Percentiles rank a stretch among this genome's conserved stretches.
phyloP scores from a whole-genome alignment of 2,113 vertebrate species.

The Pithys albifrons region DNA sequence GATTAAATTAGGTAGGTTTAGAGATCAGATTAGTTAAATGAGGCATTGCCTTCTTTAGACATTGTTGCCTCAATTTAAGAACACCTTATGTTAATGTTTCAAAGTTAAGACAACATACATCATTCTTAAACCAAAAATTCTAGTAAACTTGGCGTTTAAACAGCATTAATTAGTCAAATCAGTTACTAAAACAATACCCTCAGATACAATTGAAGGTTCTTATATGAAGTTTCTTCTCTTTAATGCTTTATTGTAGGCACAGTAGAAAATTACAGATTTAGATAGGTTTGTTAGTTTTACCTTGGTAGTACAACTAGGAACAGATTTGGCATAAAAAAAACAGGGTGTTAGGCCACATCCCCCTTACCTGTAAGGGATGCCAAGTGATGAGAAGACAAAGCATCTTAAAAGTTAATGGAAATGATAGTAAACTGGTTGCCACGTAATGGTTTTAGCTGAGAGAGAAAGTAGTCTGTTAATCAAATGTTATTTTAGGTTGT shows the following conservation, averaged over 20 bases:
- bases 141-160: background rate
- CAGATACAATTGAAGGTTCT: background rate
- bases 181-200: background rate
- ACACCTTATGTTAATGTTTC: background rate
- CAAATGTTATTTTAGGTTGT: background rate
- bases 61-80: slow-evolving; percentile 11
- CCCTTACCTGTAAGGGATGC: background rate
- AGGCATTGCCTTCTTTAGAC: background rate
- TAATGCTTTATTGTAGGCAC: background rate
- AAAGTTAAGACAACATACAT: background rate
- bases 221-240: background rate
- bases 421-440: background rate
- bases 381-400: background rate
- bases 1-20: slow-evolving; percentile 34
- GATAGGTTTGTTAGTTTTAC: background rate
- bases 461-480: background rate
- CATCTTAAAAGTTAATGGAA: background rate
- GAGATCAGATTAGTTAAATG: background rate
- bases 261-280: background rate
- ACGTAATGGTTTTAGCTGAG: background rate
- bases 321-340: background rate
- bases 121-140: background rate
- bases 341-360: background rate
- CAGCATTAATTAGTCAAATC: background rate
- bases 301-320: background rate